phyloP scores from a whole-genome alignment of 2,113 vertebrate species.

The Polypterus bichir region DNA sequence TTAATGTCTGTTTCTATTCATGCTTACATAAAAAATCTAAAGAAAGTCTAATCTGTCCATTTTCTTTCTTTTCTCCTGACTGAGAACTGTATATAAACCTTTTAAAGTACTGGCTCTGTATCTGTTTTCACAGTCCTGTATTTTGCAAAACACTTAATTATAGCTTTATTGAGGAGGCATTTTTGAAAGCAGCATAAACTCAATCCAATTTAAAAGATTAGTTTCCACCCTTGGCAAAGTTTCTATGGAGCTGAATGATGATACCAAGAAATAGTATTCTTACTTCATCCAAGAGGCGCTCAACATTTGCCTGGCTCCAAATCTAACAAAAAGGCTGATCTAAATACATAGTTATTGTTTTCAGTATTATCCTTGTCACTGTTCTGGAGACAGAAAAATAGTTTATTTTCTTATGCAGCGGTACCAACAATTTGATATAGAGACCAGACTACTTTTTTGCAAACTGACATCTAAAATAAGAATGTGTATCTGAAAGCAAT shows the following conservation, averaged over 20 bases:
- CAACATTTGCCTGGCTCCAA: slow-evolving; percentile 24
- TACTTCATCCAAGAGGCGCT: slow-evolving; percentile 37
- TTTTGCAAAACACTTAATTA: slow-evolving; percentile 68
- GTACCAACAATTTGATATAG: slow-evolving; percentile 13
- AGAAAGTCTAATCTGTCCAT: neutral
- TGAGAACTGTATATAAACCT: slow-evolving; percentile 46
- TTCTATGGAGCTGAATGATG: slow-evolving; percentile 17
- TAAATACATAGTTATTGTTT: slow-evolving; percentile 51
- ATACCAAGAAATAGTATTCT: slow-evolving; percentile 32
- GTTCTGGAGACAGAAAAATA: neutral
- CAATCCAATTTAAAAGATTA: slow-evolving; percentile 49
- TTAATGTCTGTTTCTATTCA: too few relatives aligned
- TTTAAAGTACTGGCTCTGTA: slow-evolving; percentile 41
- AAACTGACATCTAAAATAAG: slow-evolving; percentile 9
- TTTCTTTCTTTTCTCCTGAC: slow-evolving; percentile 32
- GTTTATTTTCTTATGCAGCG: slow-evolving; percentile 8
- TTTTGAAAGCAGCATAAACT: slow-evolving; percentile 39
- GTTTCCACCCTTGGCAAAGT: slow-evolving; percentile 56
- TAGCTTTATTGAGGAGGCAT: slow-evolving; percentile 48
- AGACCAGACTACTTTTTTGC: slow-evolving; percentile 9
- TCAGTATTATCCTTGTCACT: slow-evolving; percentile 18
- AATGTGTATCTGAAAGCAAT: too few relatives aligned
- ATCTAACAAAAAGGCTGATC: slow-evolving; percentile 38
- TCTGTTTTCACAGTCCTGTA: slow-evolving; percentile 56
- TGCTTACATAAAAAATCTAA: too few relatives aligned